Percentiles rank a stretch among this genome's conserved stretches.
phyloP scores from a whole-genome alignment of 2,113 vertebrate species.

The Ochotona princeps region DNA sequence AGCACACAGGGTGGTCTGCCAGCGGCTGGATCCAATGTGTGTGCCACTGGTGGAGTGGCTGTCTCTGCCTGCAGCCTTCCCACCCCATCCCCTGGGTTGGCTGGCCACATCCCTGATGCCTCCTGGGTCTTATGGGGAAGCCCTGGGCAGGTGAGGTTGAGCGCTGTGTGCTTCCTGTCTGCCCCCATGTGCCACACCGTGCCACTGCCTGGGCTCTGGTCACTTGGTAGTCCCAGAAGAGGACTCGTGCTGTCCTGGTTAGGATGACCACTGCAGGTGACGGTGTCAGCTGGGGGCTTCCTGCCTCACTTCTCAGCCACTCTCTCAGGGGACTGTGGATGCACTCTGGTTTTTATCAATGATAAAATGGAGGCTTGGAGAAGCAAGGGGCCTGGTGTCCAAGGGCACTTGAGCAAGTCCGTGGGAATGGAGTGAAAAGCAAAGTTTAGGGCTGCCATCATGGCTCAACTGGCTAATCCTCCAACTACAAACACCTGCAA shows the following conservation, averaged over 20 bases:
- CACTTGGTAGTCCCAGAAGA: not conserved
- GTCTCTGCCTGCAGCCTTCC: not conserved
- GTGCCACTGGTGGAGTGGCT: not conserved
- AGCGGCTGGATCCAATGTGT: not conserved
- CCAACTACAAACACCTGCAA: too few relatives aligned
- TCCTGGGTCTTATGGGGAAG: not conserved
- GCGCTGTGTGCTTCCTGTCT: not conserved
- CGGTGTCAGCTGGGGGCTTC: not conserved
- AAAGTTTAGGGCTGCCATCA: too few relatives aligned
- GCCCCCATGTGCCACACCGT: rapidly evolving
- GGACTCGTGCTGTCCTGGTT: not conserved
- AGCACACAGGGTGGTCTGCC: not conserved
- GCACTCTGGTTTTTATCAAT: not conserved
- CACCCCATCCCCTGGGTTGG: not conserved
- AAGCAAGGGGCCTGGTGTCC: not conserved
- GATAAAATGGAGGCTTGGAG: not conserved
- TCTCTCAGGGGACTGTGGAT: not conserved
- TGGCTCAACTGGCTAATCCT: too few relatives aligned
- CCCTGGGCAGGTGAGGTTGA: not conserved
- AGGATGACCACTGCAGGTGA: not conserved
- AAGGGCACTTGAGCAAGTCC: too few relatives aligned
- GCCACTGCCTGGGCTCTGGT: too few relatives aligned
- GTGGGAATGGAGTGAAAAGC: too few relatives aligned
- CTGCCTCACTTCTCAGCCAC: not conserved
- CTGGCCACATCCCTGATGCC: not conserved